Percentiles rank a stretch among this genome's conserved stretches.
phyloP scores from a whole-genome alignment of 2,113 vertebrate genomes.

The Caranx ignobilis region DNA sequence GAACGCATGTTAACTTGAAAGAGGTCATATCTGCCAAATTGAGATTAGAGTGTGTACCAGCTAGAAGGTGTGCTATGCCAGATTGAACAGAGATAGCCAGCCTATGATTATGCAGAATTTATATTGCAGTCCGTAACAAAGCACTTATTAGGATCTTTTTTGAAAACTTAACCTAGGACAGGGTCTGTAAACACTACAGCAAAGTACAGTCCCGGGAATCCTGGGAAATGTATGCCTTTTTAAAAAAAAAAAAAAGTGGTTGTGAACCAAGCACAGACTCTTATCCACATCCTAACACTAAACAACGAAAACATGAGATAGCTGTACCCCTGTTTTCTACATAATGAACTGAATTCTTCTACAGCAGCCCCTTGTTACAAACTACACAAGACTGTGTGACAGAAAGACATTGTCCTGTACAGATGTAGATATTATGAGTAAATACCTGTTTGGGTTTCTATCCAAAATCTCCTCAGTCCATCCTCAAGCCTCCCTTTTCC shows the following conservation, averaged over 20 bases:
- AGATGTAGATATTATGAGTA: constrained; percentile 59
- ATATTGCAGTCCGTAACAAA: constrained; percentile 76
- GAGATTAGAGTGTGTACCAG: constrained; percentile 83
- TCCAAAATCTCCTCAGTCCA: constrained; percentile 33
- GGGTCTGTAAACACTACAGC: constrained; percentile 79
- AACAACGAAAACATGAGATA: constrained; percentile 51
- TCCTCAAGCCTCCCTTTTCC: constrained; percentile 16
- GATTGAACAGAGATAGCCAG: constrained; percentile 76
- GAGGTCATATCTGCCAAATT: constrained; percentile 84
- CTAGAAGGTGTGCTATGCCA: constrained; percentile 73
- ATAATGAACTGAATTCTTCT: constrained; percentile 32
- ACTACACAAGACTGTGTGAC: constrained; percentile 47
- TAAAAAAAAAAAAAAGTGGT: constrained; percentile 58
- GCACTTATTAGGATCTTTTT: constrained; percentile 76
- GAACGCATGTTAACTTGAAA: constrained; percentile 72
- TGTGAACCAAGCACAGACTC: constrained; percentile 81
- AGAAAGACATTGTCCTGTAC: constrained; percentile 51
- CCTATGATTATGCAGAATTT: constrained; percentile 81
- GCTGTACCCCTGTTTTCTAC: constrained; percentile 54
- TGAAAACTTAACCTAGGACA: constrained; percentile 66
- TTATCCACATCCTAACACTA: constrained; percentile 71
- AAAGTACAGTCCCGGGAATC: constrained; percentile 59
- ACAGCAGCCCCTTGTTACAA: constrained; percentile 46
- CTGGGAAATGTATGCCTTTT: constrained; percentile 76
- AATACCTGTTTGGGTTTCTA: constrained; percentile 41